Base-by-base conservation (phyloP, 2,888 invertebrate species). In the Drosophila subquinaria region DNA sequence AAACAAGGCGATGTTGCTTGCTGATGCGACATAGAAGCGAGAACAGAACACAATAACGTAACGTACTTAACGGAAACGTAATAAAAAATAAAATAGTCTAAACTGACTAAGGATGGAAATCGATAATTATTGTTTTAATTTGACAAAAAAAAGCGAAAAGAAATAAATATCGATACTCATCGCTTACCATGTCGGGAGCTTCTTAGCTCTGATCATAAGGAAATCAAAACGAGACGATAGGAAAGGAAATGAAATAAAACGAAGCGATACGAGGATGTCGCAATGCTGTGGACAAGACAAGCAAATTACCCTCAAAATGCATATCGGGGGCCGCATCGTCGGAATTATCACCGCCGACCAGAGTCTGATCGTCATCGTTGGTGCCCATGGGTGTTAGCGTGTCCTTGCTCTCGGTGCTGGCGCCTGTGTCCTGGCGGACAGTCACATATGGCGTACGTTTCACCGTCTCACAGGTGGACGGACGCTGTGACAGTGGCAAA, bases 401-500 rank as follows among this genome's bases (percentile, higher is more conserved):
- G 47, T 93, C 93, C 79, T 92, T 93, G 69, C 93, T 93, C 73
- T 93, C 93, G 0, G 93, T 93, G 73, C 93, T 93, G 48, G 92
- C 92, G 8, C 89, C 91, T 1, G 93, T 93, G 48, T 93, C 93
- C 77, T 93, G 93, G 9, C 93, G 90, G 52, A 92, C 91, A 0
- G 91, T 92, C 1, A 93, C 89, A 69, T 92, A 92, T 1, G 93
- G 92, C 8, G 93, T 93, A 13, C 92, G 90, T 43, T 92, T 92
- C 0, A 92, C 90, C 11, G 92, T 91, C 75, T 92, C 92, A 42
- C 91, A 91, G 1, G 92, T 92, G 40, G 92, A 92, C 6, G 91
- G 92, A 2, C 91, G 89, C 65, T 92, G 92, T 13, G 91, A 91
- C 5, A 90, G 45, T 3, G 91, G 92, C 60, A 90, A 59, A 69